phyloP scores from a whole-genome alignment of 2,888 invertebrate species.

The Tribolium freemani region DNA sequence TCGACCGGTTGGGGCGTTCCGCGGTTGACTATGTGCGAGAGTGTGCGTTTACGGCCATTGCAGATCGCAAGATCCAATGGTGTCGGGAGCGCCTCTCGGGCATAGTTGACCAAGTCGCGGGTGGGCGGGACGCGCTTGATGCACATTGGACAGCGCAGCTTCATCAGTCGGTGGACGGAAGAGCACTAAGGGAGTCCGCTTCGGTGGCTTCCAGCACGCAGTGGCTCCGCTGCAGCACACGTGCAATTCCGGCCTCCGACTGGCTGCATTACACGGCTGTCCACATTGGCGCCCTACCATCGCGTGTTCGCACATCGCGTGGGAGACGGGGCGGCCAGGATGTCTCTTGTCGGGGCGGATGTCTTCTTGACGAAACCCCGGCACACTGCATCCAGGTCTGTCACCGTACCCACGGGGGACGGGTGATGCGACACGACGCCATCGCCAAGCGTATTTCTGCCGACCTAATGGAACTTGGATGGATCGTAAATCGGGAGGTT shows the following conservation, averaged over 20 bases:
- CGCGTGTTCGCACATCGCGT: background rate
- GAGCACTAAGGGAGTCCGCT: background rate
- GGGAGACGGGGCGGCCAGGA: background rate
- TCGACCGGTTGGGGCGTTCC: background rate
- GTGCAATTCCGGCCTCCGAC: background rate
- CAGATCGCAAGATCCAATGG: background rate
- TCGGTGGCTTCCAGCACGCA: background rate
- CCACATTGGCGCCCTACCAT: constrained; percentile 9
- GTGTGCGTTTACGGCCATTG: background rate
- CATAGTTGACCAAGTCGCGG: background rate
- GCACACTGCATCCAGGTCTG: constrained; percentile 14
- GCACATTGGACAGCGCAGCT: background rate
- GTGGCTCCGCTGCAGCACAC: background rate
- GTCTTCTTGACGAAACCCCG: background rate
- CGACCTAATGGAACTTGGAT: background rate
- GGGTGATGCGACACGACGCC: background rate
- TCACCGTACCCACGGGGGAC: constrained; percentile 4
- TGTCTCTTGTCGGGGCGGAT: background rate
- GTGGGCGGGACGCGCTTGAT: background rate
- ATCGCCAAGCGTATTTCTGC: background rate
- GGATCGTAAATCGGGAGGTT: background rate
- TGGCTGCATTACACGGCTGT: constrained; percentile 5
- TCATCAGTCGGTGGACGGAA: background rate
- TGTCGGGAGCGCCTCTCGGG: background rate
- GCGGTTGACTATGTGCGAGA: background rate